Base-by-base conservation (phyloP, 2,888 invertebrate species). In the Drosophila neutralis region DNA sequence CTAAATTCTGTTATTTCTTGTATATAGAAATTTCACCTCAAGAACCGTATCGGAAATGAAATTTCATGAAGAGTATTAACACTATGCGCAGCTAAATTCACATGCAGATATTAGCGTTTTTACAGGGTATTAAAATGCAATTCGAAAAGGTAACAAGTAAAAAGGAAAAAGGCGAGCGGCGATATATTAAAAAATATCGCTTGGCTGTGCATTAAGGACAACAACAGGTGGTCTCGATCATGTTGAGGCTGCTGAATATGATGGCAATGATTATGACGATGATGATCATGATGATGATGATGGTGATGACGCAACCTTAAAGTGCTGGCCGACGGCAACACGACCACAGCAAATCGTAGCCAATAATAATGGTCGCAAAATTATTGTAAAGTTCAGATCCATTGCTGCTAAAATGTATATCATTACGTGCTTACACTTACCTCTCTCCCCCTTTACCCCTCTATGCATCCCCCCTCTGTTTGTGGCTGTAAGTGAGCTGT, bases 321-420 rank as follows among this genome's bases (percentile, higher is more conserved):
- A 58, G 52, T 59, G 76, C 61, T 58, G 64, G 69, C 76, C 78
- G 62, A 45, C 66, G 56, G 73, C 70, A 42, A 13, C 51, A 31
- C 61, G 54, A 38, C 74, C 33, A 31, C 49, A 21, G 56, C 21
- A 52, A 21, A 66, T 48, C 56, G 53, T 45, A 67, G 68, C 74
- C 86, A 79, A 83, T 86, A 77, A 87, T 87, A 87, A 86, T 79
- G 82, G 63, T 82, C 69, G 78, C 78, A 69, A 83, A 82, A 87
- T 86, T 85, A 85, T 80, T 80, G 80, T 81, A 86, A 86, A 83
- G 83, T 87, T 86, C 87, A 83, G 84, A 75, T 87, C 61, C 82
- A 87, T 83, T 81, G 87, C 88, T 87, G 83, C 88, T 83, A 86
- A 87, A 87, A 87, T 87, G 78, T 87, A 88, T 88, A 87, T 88